phyloP scores from a whole-genome alignment of 2,797 vertebrate species.

The Staurois parvus region DNA sequence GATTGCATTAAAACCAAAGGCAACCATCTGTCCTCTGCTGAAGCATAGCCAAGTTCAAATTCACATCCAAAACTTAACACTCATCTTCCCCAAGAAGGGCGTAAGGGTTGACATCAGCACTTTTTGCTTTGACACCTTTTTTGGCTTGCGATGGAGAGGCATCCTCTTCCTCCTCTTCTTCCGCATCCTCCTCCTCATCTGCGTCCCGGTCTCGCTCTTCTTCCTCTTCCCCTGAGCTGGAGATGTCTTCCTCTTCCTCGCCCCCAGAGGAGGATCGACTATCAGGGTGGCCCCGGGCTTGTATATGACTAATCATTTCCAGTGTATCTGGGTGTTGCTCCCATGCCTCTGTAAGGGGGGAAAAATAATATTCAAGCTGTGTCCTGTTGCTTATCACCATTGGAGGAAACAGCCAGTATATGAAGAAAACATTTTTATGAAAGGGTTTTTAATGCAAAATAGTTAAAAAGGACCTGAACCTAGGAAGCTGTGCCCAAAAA shows the following conservation, averaged over 20 bases:
- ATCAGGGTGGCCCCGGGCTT: conserved; percentile 21
- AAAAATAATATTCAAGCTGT: too few relatives aligned
- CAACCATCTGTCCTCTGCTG: not conserved
- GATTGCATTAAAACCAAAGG: not conserved
- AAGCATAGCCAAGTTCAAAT: not conserved
- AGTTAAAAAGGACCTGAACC: too few relatives aligned
- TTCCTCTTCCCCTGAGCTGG: conserved; percentile 88
- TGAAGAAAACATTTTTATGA: too few relatives aligned
- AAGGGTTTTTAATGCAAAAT: too few relatives aligned
- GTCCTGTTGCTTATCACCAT: too few relatives aligned
- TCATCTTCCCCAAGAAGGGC: conserved; percentile 74
- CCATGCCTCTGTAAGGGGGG: conserved; percentile 78
- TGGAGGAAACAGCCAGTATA: too few relatives aligned
- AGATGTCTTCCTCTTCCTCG: conserved; percentile 81
- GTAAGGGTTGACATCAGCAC: conserved; percentile 68
- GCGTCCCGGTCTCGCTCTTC: conserved; percentile 80
- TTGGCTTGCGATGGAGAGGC: conserved; percentile 45
- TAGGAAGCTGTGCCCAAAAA: too few relatives aligned
- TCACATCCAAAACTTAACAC: conserved; percentile 58
- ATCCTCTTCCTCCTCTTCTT: conserved; percentile 77
- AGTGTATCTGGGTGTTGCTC: conserved; percentile 84
- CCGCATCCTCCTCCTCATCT: conserved; percentile 86
- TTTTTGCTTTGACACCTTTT: conserved; percentile 48
- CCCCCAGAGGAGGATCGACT: conserved; percentile 11
- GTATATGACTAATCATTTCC: conserved; percentile 78